Conservation (phyloP, 2,888 invertebrate species). For the Pegoplata infirma region DNA sequence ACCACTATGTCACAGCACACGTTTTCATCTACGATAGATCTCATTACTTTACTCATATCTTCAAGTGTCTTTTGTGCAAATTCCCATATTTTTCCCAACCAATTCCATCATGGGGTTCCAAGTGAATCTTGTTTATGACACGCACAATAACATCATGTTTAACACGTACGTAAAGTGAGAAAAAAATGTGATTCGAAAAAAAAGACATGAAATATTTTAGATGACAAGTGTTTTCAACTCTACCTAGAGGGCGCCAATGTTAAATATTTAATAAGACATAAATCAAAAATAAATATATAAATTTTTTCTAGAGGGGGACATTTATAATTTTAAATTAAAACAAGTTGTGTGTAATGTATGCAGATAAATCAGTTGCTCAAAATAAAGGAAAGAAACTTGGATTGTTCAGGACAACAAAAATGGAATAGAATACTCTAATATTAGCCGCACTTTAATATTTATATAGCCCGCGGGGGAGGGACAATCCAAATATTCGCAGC, state of each 20-base stretch:
- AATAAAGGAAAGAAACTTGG: no score
- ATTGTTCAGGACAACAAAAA: no score
- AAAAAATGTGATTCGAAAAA: no score
- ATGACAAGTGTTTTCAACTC: slow-evolving; percentile 60
- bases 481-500: no score
- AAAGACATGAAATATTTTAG: slow-evolving; percentile 54
- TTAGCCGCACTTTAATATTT: no score
- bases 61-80: not conserved
- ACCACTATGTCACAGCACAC: slow-evolving; percentile 24
- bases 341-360: not conserved
- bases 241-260: slow-evolving; percentile 62
- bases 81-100: slow-evolving; percentile 38
- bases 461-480: no score
- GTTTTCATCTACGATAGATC: not conserved
- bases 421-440: no score
- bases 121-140: slow-evolving; percentile 44
- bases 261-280: slow-evolving; percentile 60
- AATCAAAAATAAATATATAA: slow-evolving; percentile 48
- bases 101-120: slow-evolving; percentile 30
- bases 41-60: not conserved
- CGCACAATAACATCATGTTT: slow-evolving; percentile 57
- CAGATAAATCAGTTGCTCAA: no score
- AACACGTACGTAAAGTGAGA: slow-evolving; percentile 38
- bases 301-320: slow-evolving; percentile 37
- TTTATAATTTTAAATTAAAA: slow-evolving; percentile 7